Base-by-base conservation (phyloP, 2,113 vertebrate species). In the Hippolais icterina region DNA sequence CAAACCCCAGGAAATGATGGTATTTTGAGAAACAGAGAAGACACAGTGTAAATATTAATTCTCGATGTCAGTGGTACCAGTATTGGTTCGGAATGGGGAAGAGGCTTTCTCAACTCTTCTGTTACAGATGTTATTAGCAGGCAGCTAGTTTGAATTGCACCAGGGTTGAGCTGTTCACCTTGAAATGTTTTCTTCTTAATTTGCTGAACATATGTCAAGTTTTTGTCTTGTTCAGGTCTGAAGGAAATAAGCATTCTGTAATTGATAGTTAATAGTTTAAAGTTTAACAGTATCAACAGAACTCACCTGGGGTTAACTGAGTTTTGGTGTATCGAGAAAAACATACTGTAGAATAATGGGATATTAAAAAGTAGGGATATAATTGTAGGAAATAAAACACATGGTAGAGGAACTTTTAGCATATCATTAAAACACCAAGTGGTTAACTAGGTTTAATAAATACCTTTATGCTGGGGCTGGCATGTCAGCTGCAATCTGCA, bases 21-120 rank as follows among this genome's bases (percentile, higher is more conserved):
- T n/a, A 18, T 49, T 64, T 52, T 76, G 37, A 83, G 64, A 61
- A 80, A 37, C 1, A 11, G 4, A 19, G 35, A 44, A 70, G 27
- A 31, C 4, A 2, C 5, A 25, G 19, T 19, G 25, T n/a, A 33
- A 56, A 24, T 25, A 11, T 70, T 69, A 12, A 3, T 6, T 29
- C 15, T 60, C 0, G 0, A 3, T 27, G 19, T 54, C 0, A 31
- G 18, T 20, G 28, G 53, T 72, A 46, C 27, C 1, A 0, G 14
- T 27, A 16, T 33, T 8, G 22, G 35, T 25, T 50, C 50, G 37
- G 41, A 39, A 18, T 6, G 9, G 50, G 6, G 12, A 54, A 35
- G 8, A 7, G 41, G 10, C 9, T 77, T 76, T 80, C 25, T 47
- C 33, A 12, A 33, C 13, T 42, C 10, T 19, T 71, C 46, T 2